A percentile compares a stretch with the other conserved stretches of the same genome.
These are phyloP conservation scores for Hippopotamus amphibius DNA, from an alignment of 2,113 vertebrate species.

Conservation along the genomic window DNA sequence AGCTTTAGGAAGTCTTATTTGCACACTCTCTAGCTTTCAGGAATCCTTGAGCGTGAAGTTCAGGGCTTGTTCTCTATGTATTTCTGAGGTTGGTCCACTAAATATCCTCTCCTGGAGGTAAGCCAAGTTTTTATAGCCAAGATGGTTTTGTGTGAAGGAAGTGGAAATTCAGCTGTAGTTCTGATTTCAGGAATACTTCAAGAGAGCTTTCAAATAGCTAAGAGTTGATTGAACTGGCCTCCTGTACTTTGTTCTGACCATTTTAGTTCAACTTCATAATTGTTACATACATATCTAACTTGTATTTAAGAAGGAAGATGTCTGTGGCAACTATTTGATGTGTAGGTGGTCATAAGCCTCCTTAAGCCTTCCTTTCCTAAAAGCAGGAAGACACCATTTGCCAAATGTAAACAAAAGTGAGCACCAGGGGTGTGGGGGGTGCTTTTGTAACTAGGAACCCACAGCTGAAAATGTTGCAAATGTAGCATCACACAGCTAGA, in stretches of 20 bases:
- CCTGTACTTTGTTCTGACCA: constrained; percentile 16
- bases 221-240: neutral
- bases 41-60: neutral
- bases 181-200: neutral
- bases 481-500: neutral
- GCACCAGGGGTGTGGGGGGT: neutral
- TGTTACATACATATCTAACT: constrained; percentile 24
- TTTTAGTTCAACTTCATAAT: constrained; percentile 51
- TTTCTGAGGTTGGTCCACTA: neutral
- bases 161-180: neutral
- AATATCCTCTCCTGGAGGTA: neutral
- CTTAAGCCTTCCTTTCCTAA: constrained; percentile 48
- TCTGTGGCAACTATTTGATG: constrained; percentile 47
- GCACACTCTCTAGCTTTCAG: neutral
- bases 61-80: neutral
- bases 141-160: neutral
- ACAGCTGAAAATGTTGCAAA: neutral
- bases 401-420: constrained; percentile 54
- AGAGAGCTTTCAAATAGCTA: neutral
- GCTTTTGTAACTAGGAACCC: neutral
- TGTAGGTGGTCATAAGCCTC: constrained; percentile 52
- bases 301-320: constrained; percentile 48
- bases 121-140: neutral
- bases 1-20: neutral
- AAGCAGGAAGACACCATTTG: constrained; percentile 54